Conservation (phyloP, 2,888 invertebrate species). For the Lasioglossum figueresi region DNA sequence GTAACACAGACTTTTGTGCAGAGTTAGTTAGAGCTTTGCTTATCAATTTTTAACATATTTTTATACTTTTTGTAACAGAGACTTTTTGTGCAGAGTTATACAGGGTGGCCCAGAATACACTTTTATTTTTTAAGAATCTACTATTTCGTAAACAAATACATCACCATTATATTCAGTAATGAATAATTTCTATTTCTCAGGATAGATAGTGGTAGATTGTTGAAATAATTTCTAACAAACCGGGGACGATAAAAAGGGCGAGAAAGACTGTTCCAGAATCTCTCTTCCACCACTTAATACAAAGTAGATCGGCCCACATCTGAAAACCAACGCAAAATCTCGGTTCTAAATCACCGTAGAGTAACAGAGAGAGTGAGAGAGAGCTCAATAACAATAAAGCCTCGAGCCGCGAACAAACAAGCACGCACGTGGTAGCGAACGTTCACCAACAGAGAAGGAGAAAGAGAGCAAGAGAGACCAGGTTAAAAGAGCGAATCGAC, state of each 20-base stretch:
- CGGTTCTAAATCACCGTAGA: background rate
- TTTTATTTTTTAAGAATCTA: background rate
- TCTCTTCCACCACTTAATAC: background rate
- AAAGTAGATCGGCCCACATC: background rate
- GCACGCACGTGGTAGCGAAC: slow-evolving; percentile 1
- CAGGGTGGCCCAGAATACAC: background rate
- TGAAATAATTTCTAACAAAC: background rate
- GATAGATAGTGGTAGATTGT: background rate
- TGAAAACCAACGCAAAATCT: background rate
- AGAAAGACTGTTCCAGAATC: background rate
- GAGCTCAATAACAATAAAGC: slow-evolving; percentile 4
- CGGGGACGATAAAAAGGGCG: background rate
- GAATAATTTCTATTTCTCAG: background rate
- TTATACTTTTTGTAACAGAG: background rate
- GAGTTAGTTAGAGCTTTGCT: no score
- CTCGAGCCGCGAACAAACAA: slow-evolving; percentile 17
- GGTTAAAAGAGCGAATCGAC: background rate
- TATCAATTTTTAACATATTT: background rate
- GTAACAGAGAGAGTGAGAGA: background rate
- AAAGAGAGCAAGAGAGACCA: background rate
- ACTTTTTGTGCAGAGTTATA: no score
- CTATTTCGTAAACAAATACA: background rate
- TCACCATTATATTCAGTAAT: background rate
- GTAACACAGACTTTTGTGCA: no score
- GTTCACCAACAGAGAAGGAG: background rate